Evolutionary conservation across 2,797 vertebrate species (phyloP).

Genomic region (Selene dorsalis): DNA sequence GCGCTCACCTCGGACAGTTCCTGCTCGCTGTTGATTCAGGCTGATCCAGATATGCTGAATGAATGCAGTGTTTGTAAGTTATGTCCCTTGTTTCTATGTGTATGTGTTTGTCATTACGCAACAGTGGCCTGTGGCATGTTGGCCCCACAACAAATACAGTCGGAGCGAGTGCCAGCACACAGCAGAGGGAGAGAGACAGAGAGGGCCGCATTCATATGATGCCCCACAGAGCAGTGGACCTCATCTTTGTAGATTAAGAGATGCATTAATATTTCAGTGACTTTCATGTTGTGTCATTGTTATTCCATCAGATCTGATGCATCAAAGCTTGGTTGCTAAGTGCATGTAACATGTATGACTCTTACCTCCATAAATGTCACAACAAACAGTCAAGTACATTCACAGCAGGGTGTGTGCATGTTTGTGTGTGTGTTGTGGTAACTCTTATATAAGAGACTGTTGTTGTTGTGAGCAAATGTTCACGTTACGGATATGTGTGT

Average conservation of each 20-base stretch:
- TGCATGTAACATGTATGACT: neutral
- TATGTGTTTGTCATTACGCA: slow-evolving; percentile 61
- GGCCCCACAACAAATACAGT: slow-evolving; percentile 57
- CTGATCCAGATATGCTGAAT: slow-evolving; percentile 41
- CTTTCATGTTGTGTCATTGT: neutral
- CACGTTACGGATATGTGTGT: slow-evolving; percentile 42
- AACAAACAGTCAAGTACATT: neutral
- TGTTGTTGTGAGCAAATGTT: slow-evolving; percentile 43
- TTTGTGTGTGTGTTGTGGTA: slow-evolving; percentile 40
- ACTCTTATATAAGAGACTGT: slow-evolving; percentile 49
- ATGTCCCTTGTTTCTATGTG: slow-evolving; percentile 41
- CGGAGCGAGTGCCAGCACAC: slow-evolving; percentile 10
- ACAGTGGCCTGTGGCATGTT: slow-evolving; percentile 55
- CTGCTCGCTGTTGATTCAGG: slow-evolving; percentile 12
- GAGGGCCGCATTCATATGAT: slow-evolving; percentile 14
- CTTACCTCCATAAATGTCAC: neutral
- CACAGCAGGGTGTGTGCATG: slow-evolving; percentile 27
- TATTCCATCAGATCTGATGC: neutral
- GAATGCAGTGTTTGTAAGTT: slow-evolving; percentile 57
- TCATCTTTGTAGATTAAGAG: slow-evolving; percentile 11
- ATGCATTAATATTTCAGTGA: neutral
- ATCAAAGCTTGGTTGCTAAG: neutral
- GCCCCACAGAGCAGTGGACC: neutral
- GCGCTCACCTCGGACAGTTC: neutral
- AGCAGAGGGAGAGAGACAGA: neutral